Base-by-base conservation (phyloP, 2,113 vertebrate genomes). In the Phasianus colchicus region DNA sequence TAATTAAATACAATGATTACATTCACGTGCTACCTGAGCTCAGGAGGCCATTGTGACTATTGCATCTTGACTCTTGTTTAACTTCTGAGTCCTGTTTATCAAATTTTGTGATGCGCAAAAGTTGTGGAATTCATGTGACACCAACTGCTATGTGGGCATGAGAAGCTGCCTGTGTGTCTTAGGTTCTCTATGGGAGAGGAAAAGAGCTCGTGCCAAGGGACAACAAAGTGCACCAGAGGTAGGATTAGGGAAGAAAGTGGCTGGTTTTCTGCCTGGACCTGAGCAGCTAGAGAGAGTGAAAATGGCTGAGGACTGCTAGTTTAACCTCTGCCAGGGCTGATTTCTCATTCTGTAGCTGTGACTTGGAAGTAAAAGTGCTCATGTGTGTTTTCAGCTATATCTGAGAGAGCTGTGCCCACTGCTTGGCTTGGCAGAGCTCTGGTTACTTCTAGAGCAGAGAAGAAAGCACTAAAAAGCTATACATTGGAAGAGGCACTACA, bases 121-220 rank as follows among this genome's bases (percentile, higher is more conserved):
- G 34, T 20, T 38, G 22, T 43, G 83, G 83, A 86, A 74, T 65
- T 60, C 43, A 67, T 36, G 34, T 66, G 69, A 80, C 63, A 76
- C 45, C 43, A 79, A 40, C 30, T 29, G 54, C 43, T 4, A 4
- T 0, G 30, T 32, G 74, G 55, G 63, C 20, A 18, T 29, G 57
- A 80, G 52, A 71, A 71, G 34, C 20, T 75, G 34, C 50, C 38
- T 48, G 12, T 0, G 0, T 0, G 1, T 0, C 0, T 66, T 34
- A 83, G 7, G 32, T 43, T 89, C 40, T 50, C 48, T 40, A 12
- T 13, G 38, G 20, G 24, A 79, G 13, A 3, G 27, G 43, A 83
- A 38, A 2, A 2, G 1, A 83, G 32, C 14, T 70, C 30, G 22
- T 24, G 13, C 27, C 34, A 79, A 75, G 21, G 21, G n/a, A 83